Evolutionary conservation across 2,113 vertebrate genomes (phyloP).

Genomic region (Ptyas mucosa): DNA sequence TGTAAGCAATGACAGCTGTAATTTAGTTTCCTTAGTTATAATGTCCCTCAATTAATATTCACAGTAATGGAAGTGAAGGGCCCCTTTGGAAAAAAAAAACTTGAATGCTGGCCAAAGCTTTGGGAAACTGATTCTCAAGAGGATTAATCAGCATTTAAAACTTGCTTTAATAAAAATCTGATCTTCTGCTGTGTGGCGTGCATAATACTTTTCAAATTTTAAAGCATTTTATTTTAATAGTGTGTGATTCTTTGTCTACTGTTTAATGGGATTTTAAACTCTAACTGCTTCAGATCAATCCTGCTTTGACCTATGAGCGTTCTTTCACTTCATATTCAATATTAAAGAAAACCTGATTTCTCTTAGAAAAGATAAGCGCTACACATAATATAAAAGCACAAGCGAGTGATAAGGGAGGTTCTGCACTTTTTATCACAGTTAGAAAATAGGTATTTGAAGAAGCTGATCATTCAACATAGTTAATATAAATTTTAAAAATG

Average conservation of each 20-base stretch:
- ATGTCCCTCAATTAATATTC: conserved; percentile 81
- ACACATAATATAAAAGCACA: neutral
- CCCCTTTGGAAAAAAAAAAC: conserved; percentile 68
- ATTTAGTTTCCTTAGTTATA: conserved; percentile 77
- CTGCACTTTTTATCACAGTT: conserved; percentile 27
- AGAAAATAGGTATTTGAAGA: conserved; percentile 12
- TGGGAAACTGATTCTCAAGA: conserved; percentile 79
- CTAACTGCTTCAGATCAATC: conserved; percentile 68
- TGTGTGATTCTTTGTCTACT: conserved; percentile 64
- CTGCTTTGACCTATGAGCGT: conserved; percentile 53
- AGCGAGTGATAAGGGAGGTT: conserved; percentile 10
- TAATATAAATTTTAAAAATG: conserved; percentile 27
- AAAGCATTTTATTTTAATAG: conserved; percentile 73
- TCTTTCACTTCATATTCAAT: conserved; percentile 52
- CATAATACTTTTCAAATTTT: conserved; percentile 74
- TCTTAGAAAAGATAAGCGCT: conserved; percentile 34
- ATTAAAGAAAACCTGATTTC: conserved; percentile 43
- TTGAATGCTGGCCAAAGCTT: conserved; percentile 78
- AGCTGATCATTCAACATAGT: conserved; percentile 35
- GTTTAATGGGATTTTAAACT: conserved; percentile 73
- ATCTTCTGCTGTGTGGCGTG: conserved; percentile 66
- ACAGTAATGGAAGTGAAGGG: conserved; percentile 77
- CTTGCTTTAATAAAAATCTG: conserved; percentile 82
- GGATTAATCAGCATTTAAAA: conserved; percentile 85
- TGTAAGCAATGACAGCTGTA: conserved; percentile 72